phyloP scores from a whole-genome alignment of 2,113 vertebrate species.

The Bettongia penicillata region DNA sequence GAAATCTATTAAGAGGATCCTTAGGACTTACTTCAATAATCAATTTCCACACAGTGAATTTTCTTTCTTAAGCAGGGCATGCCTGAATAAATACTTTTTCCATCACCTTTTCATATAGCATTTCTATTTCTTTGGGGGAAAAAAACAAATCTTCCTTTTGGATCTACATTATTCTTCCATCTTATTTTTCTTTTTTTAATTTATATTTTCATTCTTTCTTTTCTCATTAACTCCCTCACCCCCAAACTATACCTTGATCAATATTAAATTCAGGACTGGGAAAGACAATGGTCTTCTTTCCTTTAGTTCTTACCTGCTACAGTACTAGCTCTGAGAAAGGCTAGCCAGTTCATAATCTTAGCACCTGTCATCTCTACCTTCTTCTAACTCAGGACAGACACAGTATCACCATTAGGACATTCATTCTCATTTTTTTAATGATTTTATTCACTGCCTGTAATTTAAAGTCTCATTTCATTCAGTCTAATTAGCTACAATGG shows the following conservation, averaged over 20 bases:
- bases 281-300: neutral
- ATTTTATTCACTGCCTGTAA: neutral
- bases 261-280: neutral
- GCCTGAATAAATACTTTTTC: neutral
- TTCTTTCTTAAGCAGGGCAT: conserved; percentile 21
- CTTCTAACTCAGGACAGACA: neutral
- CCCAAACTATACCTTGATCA: neutral
- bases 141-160: neutral
- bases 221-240: neutral
- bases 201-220: neutral
- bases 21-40: neutral
- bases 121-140: neutral
- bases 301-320: neutral
- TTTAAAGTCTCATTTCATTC: neutral
- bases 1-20: neutral
- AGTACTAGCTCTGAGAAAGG: neutral
- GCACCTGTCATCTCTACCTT: neutral
- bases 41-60: neutral
- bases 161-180: neutral
- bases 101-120: neutral
- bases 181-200: neutral
- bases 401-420: neutral
- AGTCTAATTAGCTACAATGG: neutral
- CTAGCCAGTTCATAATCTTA: neutral
- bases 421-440: neutral